Evolutionary conservation across 1,140 invertebrate genomes (phyloP), one percentile per base, ranked within the genome.

Genomic region (Brachionus plicatilis): DNA sequence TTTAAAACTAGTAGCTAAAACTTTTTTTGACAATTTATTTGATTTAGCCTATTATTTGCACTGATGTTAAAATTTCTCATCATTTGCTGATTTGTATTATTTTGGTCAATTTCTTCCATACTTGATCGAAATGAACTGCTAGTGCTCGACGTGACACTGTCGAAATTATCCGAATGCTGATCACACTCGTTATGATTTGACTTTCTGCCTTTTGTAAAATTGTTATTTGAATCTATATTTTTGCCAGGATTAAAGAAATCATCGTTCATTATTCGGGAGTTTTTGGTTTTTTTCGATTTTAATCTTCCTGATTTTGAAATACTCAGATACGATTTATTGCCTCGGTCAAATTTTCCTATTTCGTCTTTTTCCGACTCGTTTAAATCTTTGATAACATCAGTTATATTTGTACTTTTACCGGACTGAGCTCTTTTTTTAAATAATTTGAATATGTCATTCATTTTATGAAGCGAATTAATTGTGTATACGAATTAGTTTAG

Each of bases 391-490:
- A 82, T 60, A 17, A 82, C 79, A 82, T 82, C 79, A 11, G 24
- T 82, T 65, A 82, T 82, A 17, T 82, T 65, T 43, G 79, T 82
- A 47, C 79, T 68, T 17, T 82, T 82, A 14, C 79, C 79, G 17
- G 79, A 37, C 24, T 82, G 79, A 33, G 79, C 79, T 82, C 79
- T 60, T 27, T 82, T 82, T 37, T 82, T 82, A 37, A 82, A 82
- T 17, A 82, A 24, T 45, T 82, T 82, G 41, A 82, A 82, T 47
- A 82, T 82, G n/a, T 82, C 79, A 41, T 82, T 82, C 79, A 82
- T 82, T 45, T 65, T 76, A n/a, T 3, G 0, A 41, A 17, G n/a
- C 17, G 12, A 68, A 33, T 24, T 68, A 33, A 68, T 60, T 60
- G 45, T 47, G 14, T 47, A 14, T 24, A 60, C 53, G 7, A 60